Percentiles rank a stretch among this genome's conserved stretches.
Conservation (phyloP, 2,888 invertebrate genomes). For the Altica lythri region DNA sequence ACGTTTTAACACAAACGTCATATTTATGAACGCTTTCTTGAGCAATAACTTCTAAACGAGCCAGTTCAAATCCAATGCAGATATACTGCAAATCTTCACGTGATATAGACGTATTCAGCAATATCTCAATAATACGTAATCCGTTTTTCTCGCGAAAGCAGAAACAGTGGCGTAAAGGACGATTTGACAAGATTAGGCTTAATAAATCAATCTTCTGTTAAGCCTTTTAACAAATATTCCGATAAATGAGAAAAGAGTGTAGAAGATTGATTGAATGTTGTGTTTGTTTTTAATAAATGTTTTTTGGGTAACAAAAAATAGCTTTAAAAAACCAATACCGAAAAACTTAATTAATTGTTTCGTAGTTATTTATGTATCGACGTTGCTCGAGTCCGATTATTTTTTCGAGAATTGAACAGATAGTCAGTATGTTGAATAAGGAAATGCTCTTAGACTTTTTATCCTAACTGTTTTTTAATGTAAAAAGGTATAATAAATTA, state of each 20-base stretch:
- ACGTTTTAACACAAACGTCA: conserved; percentile 24
- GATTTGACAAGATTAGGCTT: conserved; percentile 13
- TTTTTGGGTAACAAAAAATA: not conserved
- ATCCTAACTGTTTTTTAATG: too few relatives aligned
- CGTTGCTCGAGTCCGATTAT: too few relatives aligned
- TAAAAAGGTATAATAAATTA: too few relatives aligned
- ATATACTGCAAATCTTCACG: conserved; percentile 26
- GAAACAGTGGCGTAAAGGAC: conserved; percentile 13
- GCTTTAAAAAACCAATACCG: too few relatives aligned
- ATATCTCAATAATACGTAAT: conserved; percentile 31
- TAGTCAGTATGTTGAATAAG: too few relatives aligned
- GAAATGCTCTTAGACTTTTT: too few relatives aligned
- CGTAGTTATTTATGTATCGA: too few relatives aligned
- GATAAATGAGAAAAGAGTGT: not conserved
- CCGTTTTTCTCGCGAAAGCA: conserved; percentile 4
- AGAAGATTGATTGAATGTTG: conserved; percentile 4
- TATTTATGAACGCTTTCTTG: conserved; percentile 19
- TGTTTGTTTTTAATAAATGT: not conserved
- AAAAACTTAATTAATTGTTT: too few relatives aligned
- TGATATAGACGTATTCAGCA: conserved; percentile 23
- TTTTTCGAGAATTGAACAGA: too few relatives aligned
- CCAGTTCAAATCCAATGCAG: conserved; percentile 24
- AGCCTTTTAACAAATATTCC: conserved; percentile 5
- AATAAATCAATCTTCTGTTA: conserved; percentile 10
- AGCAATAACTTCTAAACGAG: conserved; percentile 24